Conservation (phyloP, 2,888 invertebrate species). For the Dasypolia templi region DNA sequence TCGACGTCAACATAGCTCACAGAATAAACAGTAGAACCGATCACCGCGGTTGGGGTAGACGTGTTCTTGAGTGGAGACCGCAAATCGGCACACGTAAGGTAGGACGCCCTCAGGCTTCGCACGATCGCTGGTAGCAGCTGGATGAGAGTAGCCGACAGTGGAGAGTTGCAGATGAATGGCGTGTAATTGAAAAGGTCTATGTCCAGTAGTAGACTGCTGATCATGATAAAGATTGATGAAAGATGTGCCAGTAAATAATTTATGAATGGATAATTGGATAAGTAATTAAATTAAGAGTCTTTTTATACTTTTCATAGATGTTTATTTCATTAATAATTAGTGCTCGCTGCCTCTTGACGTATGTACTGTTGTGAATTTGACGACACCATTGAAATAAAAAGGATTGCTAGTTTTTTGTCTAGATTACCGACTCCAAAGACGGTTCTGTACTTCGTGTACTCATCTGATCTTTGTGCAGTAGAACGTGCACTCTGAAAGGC, state of each 20-base stretch:
- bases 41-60: too few species aligned
- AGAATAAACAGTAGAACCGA: too few species aligned
- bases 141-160: too few species aligned
- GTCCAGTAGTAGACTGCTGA: too few species aligned
- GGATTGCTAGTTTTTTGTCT: neutral
- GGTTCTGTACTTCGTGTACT: neutral
- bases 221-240: too few species aligned
- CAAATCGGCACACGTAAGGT: too few species aligned
- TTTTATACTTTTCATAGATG: neutral
- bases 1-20: too few species aligned
- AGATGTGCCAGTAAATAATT: conserved; percentile 7
- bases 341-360: neutral
- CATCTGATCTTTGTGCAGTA: neutral
- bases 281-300: conserved; percentile 7
- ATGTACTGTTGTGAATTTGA: neutral
- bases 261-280: conserved; percentile 8
- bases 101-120: too few species aligned
- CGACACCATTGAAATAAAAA: neutral
- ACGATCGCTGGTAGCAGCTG: too few species aligned
- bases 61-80: too few species aligned
- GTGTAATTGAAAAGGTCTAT: too few species aligned
- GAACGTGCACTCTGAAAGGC: neutral
- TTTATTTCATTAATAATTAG: neutral
- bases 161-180: too few species aligned
- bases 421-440: neutral